phyloP scores from a whole-genome alignment of 2,888 invertebrate species.

The Drosophila nr. perissopoda region DNA sequence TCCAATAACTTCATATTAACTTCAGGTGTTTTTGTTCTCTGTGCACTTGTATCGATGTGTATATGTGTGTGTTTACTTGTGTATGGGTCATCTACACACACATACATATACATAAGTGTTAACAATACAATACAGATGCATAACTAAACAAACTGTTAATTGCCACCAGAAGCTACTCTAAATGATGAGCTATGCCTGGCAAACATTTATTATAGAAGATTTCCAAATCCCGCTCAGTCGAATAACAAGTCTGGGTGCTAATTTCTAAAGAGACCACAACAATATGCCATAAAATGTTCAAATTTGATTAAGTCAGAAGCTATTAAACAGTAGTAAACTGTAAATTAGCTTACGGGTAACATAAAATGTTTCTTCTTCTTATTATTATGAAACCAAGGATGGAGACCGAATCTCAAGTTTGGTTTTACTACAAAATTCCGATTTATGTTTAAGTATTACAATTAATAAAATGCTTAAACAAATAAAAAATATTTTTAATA shows the following conservation, averaged over 20 bases:
- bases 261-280: conserved; percentile 2
- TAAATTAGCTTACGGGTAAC: background rate
- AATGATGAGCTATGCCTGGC: background rate
- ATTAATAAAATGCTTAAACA: background rate
- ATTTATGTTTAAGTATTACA: background rate
- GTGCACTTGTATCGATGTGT: too few relatives aligned
- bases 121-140: background rate
- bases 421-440: background rate
- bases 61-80: background rate
- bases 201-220: background rate
- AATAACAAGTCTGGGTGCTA: conserved; percentile 23
- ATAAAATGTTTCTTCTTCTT: background rate
- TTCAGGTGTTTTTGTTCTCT: too few relatives aligned
- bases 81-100: too few relatives aligned
- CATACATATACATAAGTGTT: background rate
- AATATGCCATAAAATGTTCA: conserved; percentile 1
- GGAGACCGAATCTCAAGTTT: background rate
- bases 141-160: background rate
- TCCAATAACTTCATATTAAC: too few relatives aligned
- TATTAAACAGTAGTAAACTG: background rate
- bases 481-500: background rate
- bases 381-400: background rate
- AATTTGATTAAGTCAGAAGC: background rate
- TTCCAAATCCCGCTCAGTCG: background rate
- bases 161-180: conserved; percentile 3